Evolutionary conservation across 2,888 invertebrate genomes (phyloP).

Genomic region (Drosophila hamatofila): DNA sequence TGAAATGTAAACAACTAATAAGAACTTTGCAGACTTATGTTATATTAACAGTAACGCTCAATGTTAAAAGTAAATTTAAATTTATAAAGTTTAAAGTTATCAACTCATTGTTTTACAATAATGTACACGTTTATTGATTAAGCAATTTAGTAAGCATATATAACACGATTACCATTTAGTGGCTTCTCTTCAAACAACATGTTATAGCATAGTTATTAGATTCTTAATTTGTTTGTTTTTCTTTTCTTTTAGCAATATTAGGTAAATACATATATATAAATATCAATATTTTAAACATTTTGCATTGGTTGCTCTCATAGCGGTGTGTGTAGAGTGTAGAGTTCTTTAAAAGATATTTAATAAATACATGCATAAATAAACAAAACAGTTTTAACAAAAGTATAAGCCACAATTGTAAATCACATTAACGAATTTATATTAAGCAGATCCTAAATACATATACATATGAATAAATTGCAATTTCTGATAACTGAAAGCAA

Average conservation of each 20-base stretch:
- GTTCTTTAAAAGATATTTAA: constrained; percentile 42
- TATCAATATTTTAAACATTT: constrained; percentile 46
- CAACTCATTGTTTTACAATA: constrained; percentile 30
- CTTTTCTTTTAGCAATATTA: constrained; percentile 42
- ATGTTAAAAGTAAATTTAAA: not conserved
- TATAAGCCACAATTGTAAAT: constrained; percentile 75
- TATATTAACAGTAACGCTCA: not conserved
- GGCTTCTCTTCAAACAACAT: constrained; percentile 29
- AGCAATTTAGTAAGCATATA: constrained; percentile 72
- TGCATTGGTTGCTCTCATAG: constrained; percentile 37
- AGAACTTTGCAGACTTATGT: not conserved
- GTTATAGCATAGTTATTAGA: constrained; percentile 21
- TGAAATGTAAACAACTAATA: not conserved
- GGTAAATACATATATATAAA: constrained; percentile 28
- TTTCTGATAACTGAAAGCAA: constrained; percentile 31
- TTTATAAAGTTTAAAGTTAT: not conserved
- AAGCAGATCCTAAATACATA: constrained; percentile 28
- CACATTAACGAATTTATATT: constrained; percentile 61
- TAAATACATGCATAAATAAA: constrained; percentile 50
- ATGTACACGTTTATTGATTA: constrained; percentile 59
- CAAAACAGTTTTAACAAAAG: constrained; percentile 46
- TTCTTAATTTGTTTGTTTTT: constrained; percentile 3
- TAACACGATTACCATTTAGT: constrained; percentile 40
- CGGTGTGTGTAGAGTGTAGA: constrained; percentile 38
- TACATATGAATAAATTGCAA: constrained; percentile 12